Percentiles rank a stretch among this genome's conserved stretches.
Conservation (phyloP, 2,113 vertebrate species). For the Festucalex cinctus region DNA sequence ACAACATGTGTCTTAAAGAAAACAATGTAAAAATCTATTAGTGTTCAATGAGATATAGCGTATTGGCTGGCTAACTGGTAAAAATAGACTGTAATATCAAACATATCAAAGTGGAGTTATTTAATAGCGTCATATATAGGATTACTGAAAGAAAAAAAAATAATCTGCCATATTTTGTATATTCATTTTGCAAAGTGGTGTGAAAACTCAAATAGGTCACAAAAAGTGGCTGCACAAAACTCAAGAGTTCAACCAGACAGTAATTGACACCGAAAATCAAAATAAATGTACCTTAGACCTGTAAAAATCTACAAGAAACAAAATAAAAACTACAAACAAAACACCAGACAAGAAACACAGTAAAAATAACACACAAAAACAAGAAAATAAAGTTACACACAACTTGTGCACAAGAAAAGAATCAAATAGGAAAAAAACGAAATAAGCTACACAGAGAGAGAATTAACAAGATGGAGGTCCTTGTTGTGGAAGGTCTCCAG, state of each 20-base stretch:
- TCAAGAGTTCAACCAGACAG: slow-evolving; percentile 16
- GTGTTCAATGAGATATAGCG: background rate
- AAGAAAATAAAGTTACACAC: slow-evolving; percentile 1
- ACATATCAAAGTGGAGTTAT: background rate
- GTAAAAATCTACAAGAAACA: slow-evolving; percentile 19
- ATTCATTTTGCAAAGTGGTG: slow-evolving; percentile 15
- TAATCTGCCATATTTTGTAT: slow-evolving; percentile 14
- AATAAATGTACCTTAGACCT: slow-evolving; percentile 31
- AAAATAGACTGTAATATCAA: background rate
- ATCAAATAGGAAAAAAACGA: background rate
- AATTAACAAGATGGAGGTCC: slow-evolving; percentile 22
- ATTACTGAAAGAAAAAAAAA: too few relatives aligned
- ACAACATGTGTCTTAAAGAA: background rate
- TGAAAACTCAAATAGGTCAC: slow-evolving; percentile 40
- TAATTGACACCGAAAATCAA: slow-evolving; percentile 14
- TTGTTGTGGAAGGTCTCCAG: slow-evolving; percentile 32
- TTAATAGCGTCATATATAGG: background rate
- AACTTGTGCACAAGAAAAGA: slow-evolving; percentile 9
- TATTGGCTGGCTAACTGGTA: background rate
- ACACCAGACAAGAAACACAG: slow-evolving; percentile 25
- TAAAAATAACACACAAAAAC: slow-evolving; percentile 15
- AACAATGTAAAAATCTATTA: slow-evolving; percentile 3
- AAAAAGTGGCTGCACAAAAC: slow-evolving; percentile 40
- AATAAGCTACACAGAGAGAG: slow-evolving; percentile 5
- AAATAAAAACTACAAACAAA: slow-evolving; percentile 17